Evolutionary conservation across 2,113 vertebrate species (phyloP).

Genomic region (Nesoenas mayeri): DNA sequence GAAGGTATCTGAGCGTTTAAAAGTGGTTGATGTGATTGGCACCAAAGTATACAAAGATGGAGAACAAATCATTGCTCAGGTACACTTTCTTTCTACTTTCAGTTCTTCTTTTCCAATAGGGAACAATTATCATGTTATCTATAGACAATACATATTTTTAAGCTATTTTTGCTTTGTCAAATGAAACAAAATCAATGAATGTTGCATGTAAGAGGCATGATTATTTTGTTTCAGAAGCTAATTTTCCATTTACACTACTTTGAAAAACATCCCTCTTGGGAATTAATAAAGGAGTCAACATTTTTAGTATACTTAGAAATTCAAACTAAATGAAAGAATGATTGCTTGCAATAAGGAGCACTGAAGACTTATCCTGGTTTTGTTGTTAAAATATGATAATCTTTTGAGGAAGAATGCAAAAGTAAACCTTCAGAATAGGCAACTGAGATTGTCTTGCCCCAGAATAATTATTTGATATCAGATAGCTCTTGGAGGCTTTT

Average conservation of each 20-base stretch:
- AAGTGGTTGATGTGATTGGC: slow-evolving; percentile 96
- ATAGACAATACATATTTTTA: background rate
- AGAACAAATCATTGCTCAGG: slow-evolving; percentile 98
- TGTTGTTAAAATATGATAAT: background rate
- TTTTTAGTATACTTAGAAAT: background rate
- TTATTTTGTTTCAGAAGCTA: background rate
- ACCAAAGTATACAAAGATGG: slow-evolving; percentile 89
- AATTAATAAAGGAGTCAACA: background rate
- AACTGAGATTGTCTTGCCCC: background rate
- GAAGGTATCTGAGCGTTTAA: slow-evolving; percentile 95
- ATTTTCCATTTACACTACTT: background rate
- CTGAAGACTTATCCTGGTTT: background rate
- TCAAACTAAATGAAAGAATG: background rate
- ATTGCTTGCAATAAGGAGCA: background rate
- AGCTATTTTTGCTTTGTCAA: background rate
- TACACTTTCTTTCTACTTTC: slow-evolving; percentile 55
- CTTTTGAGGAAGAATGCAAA: background rate
- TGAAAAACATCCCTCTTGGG: background rate
- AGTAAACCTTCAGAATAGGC: background rate
- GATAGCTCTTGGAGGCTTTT: background rate
- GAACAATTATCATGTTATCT: background rate
- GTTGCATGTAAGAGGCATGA: background rate
- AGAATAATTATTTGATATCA: background rate
- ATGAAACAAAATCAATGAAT: background rate
- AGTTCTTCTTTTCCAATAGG: background rate